Percentiles rank a stretch among this genome's conserved stretches.
Evolutionary conservation across 2,797 vertebrate genomes (phyloP).

Genomic region (Calcarius lapponicus): DNA sequence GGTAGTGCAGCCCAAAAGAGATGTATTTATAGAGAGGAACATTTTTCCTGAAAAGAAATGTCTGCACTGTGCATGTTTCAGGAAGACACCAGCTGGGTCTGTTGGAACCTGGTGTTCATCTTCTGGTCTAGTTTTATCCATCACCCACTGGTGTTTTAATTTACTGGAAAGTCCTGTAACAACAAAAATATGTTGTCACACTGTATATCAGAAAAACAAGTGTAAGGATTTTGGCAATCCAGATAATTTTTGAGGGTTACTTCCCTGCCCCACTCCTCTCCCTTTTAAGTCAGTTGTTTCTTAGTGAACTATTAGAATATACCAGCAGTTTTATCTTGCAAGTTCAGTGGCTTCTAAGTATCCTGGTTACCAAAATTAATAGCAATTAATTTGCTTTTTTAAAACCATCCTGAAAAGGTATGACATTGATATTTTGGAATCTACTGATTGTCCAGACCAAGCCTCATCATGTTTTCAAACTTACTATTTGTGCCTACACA

Average conservation of each 20-base stretch:
- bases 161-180: background rate
- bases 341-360: background rate
- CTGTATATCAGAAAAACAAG: background rate
- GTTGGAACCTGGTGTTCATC: background rate
- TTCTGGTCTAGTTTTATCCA: background rate
- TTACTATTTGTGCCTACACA: background rate
- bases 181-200: background rate
- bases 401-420: background rate
- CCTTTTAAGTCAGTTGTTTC: background rate
- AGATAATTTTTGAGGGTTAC: background rate
- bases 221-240: background rate
- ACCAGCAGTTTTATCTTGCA: background rate
- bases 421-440: background rate
- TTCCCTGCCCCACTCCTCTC: fast-evolving
- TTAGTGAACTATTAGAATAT: background rate
- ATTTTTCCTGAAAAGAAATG: background rate
- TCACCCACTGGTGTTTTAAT: background rate
- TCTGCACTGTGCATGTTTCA: background rate
- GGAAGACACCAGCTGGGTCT: background rate
- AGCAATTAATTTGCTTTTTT: background rate
- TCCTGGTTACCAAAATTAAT: background rate
- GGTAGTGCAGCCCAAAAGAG: background rate
- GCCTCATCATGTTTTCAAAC: background rate
- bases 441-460: background rate
- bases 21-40: background rate